A percentile compares a stretch with the other conserved stretches of the same genome.
Conservation (phyloP, 2,888 invertebrate genomes). For the Protula sp. region DNA sequence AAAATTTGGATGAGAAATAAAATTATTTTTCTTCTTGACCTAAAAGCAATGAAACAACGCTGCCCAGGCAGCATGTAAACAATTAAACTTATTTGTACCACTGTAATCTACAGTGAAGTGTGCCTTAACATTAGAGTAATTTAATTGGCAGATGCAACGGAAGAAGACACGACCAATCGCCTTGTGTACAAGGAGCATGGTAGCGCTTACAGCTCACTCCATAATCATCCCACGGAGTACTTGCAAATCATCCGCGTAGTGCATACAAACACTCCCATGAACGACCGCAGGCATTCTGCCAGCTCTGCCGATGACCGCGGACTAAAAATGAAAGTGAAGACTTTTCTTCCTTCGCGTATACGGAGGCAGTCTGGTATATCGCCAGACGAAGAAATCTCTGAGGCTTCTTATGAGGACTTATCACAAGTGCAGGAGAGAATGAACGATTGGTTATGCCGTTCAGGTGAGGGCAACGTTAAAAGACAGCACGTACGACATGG, state of each 20-base stretch:
- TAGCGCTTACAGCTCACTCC: conserved; percentile 15
- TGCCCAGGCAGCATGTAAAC: too few species aligned
- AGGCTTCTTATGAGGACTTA: conserved; percentile 15
- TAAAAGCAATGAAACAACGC: too few species aligned
- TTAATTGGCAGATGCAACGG: neutral
- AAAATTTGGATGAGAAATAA: too few species aligned
- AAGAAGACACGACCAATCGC: conserved; percentile 3
- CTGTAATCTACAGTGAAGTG: too few species aligned
- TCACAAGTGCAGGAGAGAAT: conserved; percentile 10
- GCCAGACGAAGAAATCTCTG: conserved; percentile 3
- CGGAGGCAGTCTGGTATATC: conserved; percentile 1
- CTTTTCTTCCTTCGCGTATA: conserved; percentile 9
- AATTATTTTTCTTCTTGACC: too few species aligned
- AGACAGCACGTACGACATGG: too few species aligned
- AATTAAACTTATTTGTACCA: too few species aligned
- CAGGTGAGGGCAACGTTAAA: too few species aligned
- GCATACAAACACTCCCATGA: conserved; percentile 7
- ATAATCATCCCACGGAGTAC: conserved; percentile 15
- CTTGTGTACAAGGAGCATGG: conserved; percentile 14
- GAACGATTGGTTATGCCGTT: conserved; percentile 15
- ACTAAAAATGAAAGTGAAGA: conserved; percentile 11
- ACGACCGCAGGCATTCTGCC: neutral
- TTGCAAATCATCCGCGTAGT: conserved; percentile 15
- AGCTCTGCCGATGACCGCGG: neutral
- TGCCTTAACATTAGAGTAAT: too few species aligned